Conservation (phyloP, 1,140 invertebrate species). For the Maconellicoccus hirsutus region DNA sequence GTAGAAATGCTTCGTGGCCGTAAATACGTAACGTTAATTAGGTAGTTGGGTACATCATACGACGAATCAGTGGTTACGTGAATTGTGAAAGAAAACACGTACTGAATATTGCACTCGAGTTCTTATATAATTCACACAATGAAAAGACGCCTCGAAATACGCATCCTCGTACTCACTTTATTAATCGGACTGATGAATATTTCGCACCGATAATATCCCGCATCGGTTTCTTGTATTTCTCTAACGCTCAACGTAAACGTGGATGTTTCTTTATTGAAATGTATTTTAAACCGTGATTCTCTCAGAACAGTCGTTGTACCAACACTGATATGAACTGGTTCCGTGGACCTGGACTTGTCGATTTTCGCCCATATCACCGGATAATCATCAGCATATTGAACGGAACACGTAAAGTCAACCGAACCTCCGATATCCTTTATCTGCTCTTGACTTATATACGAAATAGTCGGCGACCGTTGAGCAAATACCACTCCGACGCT, state of each 20-base stretch:
- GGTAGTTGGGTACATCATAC: no score
- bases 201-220: constrained; percentile 76
- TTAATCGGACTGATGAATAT: constrained; percentile 65
- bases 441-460: constrained; percentile 80
- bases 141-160: no score
- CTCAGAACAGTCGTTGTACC: constrained; percentile 69
- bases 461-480: constrained; percentile 79
- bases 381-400: constrained; percentile 77
- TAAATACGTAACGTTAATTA: no score
- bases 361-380: constrained; percentile 71
- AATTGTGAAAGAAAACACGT: no score
- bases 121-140: no score
- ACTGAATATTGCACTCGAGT: no score
- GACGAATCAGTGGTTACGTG: no score
- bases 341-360: constrained; percentile 40
- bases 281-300: constrained; percentile 74
- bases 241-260: constrained; percentile 47
- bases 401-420: constrained; percentile 75
- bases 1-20: no score
- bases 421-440: constrained; percentile 82
- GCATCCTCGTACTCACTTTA: constrained; percentile 38
- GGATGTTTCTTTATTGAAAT: constrained; percentile 63
- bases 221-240: constrained; percentile 88
- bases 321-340: constrained; percentile 60
- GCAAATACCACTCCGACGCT: neutral